phyloP scores from a whole-genome alignment of 2,888 invertebrate species.

The Apodemia mormo region DNA sequence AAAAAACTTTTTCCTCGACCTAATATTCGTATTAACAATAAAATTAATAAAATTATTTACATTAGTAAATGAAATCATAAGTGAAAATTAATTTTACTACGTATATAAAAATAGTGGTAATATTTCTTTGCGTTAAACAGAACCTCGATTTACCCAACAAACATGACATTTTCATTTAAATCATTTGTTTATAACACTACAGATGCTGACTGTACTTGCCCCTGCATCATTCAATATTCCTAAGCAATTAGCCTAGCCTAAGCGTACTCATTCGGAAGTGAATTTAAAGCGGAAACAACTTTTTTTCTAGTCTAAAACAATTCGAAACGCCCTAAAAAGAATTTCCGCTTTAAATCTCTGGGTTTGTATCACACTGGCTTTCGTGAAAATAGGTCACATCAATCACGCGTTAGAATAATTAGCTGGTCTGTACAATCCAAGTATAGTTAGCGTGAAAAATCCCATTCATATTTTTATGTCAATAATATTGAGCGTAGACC shows the following conservation, averaged over 20 bases:
- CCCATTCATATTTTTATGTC: not conserved
- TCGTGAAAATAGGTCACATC: slow-evolving; percentile 12
- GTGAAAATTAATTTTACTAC: too few relatives aligned
- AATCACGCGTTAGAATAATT: slow-evolving; percentile 6
- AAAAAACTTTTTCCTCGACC: too few relatives aligned
- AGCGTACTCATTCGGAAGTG: slow-evolving; percentile 1
- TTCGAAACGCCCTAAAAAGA: not conserved
- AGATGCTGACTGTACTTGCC: not conserved
- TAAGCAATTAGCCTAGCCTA: not conserved
- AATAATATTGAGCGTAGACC: too few relatives aligned
- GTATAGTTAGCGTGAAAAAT: not conserved
- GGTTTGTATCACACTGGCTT: not conserved
- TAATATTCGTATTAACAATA: too few relatives aligned
- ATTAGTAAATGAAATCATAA: too few relatives aligned
- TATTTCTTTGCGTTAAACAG: not conserved
- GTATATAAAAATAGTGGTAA: too few relatives aligned
- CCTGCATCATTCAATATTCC: not conserved
- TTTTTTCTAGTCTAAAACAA: slow-evolving; percentile 12
- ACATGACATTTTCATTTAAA: not conserved
- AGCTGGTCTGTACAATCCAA: not conserved
- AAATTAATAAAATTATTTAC: too few relatives aligned
- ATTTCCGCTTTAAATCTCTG: slow-evolving; percentile 4
- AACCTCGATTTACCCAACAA: not conserved
- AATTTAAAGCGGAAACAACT: slow-evolving; percentile 7
- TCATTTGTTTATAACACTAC: not conserved